A percentile compares a stretch with the other conserved stretches of the same genome.
phyloP scores from a whole-genome alignment of 2,797 vertebrate genomes.

The Chelmon rostratus region DNA sequence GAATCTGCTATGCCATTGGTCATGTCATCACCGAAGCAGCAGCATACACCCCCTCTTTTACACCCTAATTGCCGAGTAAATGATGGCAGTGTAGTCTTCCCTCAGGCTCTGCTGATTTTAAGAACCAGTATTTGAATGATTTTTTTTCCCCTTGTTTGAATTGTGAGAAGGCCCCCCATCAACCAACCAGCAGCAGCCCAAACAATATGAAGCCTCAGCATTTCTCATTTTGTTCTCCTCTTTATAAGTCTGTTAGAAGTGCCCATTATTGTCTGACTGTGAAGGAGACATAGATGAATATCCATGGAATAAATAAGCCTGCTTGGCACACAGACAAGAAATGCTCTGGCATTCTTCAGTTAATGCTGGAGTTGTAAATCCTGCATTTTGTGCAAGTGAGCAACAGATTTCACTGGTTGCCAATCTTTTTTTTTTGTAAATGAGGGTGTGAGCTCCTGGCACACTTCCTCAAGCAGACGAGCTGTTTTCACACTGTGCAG shows the following conservation, averaged over 20 bases:
- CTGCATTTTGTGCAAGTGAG: slow-evolving; percentile 27
- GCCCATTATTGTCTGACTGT: slow-evolving; percentile 35
- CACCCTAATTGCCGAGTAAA: slow-evolving; percentile 66
- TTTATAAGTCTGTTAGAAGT: slow-evolving; percentile 18
- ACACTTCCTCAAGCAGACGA: slow-evolving; percentile 47
- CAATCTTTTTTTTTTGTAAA: slow-evolving; percentile 19
- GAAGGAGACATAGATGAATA: slow-evolving; percentile 47
- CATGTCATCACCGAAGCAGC: slow-evolving; percentile 19
- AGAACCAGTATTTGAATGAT: slow-evolving; percentile 32
- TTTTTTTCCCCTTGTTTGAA: slow-evolving; percentile 32
- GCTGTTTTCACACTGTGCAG: slow-evolving; percentile 39
- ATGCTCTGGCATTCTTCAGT: slow-evolving; percentile 38
- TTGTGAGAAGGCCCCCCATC: slow-evolving; percentile 7
- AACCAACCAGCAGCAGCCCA: slow-evolving; percentile 13
- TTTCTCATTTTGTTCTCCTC: slow-evolving; percentile 16
- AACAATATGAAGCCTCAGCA: slow-evolving; percentile 29
- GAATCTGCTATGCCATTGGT: slow-evolving; percentile 2
- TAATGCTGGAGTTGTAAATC: slow-evolving; percentile 54
- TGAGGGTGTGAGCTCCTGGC: slow-evolving; percentile 52
- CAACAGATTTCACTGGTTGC: slow-evolving; percentile 30
- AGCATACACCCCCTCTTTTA: slow-evolving; percentile 29
- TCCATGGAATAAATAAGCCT: slow-evolving; percentile 34
- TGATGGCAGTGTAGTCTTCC: slow-evolving; percentile 42
- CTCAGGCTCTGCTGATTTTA: slow-evolving; percentile 51
- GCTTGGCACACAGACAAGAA: slow-evolving; percentile 1